These are phyloP conservation scores for Eumerus sabulonum DNA, from an alignment of 2,888 invertebrate species.

Conservation along the genomic window DNA sequence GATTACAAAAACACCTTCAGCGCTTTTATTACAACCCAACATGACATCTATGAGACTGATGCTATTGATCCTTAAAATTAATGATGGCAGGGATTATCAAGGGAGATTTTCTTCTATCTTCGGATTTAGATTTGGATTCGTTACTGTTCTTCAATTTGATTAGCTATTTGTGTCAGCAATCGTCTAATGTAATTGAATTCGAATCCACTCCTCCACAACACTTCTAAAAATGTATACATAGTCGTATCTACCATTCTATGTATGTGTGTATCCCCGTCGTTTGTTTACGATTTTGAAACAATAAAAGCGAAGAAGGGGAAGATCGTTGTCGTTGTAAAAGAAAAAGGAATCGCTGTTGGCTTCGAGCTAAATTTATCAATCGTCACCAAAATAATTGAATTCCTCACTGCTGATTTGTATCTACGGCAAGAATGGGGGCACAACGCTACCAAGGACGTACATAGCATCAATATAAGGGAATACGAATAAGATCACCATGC, in stretches of 20 bases:
- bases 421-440: conserved; percentile 5
- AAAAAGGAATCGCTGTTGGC: conserved; percentile 22
- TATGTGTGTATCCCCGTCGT: conserved; percentile 44
- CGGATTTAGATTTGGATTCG: conserved; percentile 43
- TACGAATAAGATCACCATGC: too few relatives aligned
- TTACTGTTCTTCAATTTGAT: conserved; percentile 57
- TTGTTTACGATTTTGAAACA: conserved; percentile 64
- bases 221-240: not conserved
- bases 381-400: conserved; percentile 68
- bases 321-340: conserved; percentile 19
- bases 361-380: conserved; percentile 60
- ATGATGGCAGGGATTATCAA: conserved; percentile 48
- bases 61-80: conserved; percentile 62
- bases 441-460: not conserved
- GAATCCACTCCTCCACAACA: conserved; percentile 45
- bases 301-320: conserved; percentile 26
- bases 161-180: conserved; percentile 65
- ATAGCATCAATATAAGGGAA: conserved; percentile 4
- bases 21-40: conserved; percentile 35
- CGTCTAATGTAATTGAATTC: conserved; percentile 65
- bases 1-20: conserved; percentile 20
- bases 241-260: not conserved
- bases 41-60: conserved; percentile 57
- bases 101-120: not conserved
- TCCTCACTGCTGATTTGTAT: conserved; percentile 66